A percentile compares a stretch with the other conserved stretches of the same genome.
These are phyloP conservation scores for Anoplolepis gracilipes DNA, from an alignment of 1,140 invertebrate genomes.

Conservation along the genomic window DNA sequence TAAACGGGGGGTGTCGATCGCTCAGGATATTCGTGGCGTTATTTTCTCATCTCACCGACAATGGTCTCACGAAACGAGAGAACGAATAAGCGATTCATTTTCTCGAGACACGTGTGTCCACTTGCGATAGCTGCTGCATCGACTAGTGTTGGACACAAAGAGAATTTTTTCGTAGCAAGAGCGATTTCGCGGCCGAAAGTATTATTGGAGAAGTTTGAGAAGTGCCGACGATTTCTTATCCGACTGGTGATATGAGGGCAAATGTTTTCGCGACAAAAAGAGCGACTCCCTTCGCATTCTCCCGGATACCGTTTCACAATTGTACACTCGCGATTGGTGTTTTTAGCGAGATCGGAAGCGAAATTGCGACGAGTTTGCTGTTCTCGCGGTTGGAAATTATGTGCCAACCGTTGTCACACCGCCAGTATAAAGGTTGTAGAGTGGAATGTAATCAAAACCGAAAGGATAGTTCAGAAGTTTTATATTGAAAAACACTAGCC, in stretches of 20 bases:
- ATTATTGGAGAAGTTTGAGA: conserved; percentile 55
- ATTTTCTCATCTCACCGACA: conserved; percentile 55
- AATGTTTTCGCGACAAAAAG: conserved; percentile 37
- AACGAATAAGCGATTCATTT: conserved; percentile 53
- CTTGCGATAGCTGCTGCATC: conserved; percentile 45
- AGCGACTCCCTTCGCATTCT: background rate
- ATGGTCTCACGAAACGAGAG: background rate
- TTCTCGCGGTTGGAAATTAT: conserved; percentile 30
- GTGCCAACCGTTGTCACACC: conserved; percentile 1
- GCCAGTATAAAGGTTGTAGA: conserved; percentile 4
- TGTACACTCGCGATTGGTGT: background rate
- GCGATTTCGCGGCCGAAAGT: conserved; percentile 14
- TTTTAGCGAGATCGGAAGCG: conserved; percentile 5
- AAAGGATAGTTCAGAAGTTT: background rate
- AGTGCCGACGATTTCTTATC: conserved; percentile 31
- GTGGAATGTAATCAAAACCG: conserved; percentile 38
- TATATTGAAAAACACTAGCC: background rate
- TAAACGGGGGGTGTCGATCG: conserved; percentile 36
- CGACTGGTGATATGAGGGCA: conserved; percentile 19
- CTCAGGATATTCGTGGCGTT: conserved; percentile 21
- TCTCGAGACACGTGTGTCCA: conserved; percentile 40
- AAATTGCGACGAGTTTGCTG: conserved; percentile 27
- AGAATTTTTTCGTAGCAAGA: conserved; percentile 31
- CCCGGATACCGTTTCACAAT: conserved; percentile 9
- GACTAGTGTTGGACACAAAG: conserved; percentile 35